Base-by-base conservation (phyloP, 1,140 invertebrate genomes). In the Trachelipus rathkii region DNA sequence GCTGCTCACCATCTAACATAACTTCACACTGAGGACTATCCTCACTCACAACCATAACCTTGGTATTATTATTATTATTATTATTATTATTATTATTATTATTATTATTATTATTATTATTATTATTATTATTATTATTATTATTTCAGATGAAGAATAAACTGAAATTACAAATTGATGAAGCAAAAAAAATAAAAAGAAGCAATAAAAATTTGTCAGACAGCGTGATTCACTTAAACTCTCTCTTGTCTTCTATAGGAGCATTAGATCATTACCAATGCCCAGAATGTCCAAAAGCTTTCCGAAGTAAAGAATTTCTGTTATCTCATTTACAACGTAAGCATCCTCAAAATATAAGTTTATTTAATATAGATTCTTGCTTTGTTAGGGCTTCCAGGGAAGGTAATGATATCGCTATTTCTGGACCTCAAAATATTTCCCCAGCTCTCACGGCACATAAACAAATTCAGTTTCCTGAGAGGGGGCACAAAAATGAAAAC, bases 151-250 rank as follows among this genome's bases (percentile, higher is more conserved):
- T 78, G 19, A 78, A 78, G 23, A 13, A 71, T 7, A 78, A 78
- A 68, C 24, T 78, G 13, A 43, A 75, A 11, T 21, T 76, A 24
- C 77, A 78, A 33, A 74, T 78, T 24, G 77, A 78, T 8, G 74
- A 76, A 44, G 77, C 77, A 13, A 76, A 73, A 50, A 78, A 78
- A 66, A 75, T 78, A 71, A 75, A 75, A 19, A 73, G 19, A 0
- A 76, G 74, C 8, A 78, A 78, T 66, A 75, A 45, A 53, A 78
- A 66, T 44, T 75, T 78, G 74, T 24, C 73, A 10, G 77, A 78
- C 24, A 78, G 71, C 44, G 74, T 78, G 0, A 78, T 73, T n/a
- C 73, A 73, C n/a, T 68, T 78, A 10, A 78, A 78, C 66, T 78
- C 77, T 19, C 72, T 76, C 60, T 71, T 74, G 8, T 44, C 75